Evolutionary conservation across 2,113 vertebrate species (phyloP).

Genomic region (Saccopteryx leptura): DNA sequence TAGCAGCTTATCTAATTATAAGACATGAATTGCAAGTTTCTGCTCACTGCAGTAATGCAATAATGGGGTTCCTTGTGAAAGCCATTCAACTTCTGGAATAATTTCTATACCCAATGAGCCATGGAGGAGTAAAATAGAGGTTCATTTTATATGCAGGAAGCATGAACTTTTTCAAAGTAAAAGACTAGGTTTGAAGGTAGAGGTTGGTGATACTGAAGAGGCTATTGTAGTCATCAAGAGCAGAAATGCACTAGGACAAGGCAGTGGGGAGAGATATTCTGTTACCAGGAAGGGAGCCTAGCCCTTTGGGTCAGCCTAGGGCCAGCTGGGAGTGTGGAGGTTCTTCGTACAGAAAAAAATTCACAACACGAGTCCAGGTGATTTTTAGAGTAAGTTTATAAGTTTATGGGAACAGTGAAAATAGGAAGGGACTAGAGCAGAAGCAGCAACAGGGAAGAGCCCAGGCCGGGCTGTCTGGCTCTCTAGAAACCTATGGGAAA

Average conservation of each 20-base stretch:
- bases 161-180: constrained; percentile 15
- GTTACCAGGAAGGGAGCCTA: no score
- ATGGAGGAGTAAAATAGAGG: background rate
- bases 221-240: background rate
- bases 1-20: constrained; percentile 42
- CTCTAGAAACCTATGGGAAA: no score
- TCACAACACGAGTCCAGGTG: no score
- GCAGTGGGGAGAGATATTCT: no score
- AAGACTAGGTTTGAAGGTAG: background rate
- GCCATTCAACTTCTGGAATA: background rate
- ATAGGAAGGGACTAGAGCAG: no score
- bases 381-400: no score
- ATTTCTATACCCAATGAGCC: constrained; percentile 29
- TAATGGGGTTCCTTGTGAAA: background rate
- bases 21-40: constrained; percentile 35
- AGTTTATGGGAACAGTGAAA: no score
- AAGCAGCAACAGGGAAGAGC: no score
- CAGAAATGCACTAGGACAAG: background rate
- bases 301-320: no score
- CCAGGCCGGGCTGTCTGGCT: no score
- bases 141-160: background rate
- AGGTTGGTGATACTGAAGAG: background rate
- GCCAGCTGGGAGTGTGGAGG: no score
- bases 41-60: background rate
- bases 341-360: no score